Evolutionary conservation across 2,113 vertebrate genomes (phyloP).

Genomic region (Aleadryas rufinucha): DNA sequence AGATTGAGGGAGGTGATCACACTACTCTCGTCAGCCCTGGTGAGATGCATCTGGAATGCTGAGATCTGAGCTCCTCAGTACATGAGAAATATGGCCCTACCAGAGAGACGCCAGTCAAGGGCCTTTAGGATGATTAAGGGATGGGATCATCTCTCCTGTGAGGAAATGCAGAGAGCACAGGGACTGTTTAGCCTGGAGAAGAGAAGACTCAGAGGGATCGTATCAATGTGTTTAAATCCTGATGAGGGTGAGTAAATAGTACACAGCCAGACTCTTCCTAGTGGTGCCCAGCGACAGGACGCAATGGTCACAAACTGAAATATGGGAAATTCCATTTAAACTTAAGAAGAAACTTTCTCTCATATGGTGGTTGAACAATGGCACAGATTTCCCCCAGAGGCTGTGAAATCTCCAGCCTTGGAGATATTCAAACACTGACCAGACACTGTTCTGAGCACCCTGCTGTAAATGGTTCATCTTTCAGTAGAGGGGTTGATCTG

Average conservation of each 20-base stretch:
- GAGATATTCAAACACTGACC: neutral
- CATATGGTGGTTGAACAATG: neutral
- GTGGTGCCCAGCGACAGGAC: neutral
- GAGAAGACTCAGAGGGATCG: neutral
- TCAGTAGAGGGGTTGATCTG: neutral
- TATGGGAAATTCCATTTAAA: neutral
- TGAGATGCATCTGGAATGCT: neutral
- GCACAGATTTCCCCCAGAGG: neutral
- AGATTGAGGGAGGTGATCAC: neutral
- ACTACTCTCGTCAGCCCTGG: accelerated
- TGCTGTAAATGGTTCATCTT: neutral
- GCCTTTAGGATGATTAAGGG: neutral
- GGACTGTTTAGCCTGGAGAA: neutral
- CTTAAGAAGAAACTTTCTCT: neutral
- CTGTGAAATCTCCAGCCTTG: neutral
- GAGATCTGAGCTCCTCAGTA: neutral
- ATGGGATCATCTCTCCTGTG: neutral
- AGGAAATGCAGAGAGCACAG: neutral
- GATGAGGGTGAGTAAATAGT: neutral
- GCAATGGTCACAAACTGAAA: neutral
- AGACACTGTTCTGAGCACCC: neutral
- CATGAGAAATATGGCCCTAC: neutral
- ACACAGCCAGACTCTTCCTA: neutral
- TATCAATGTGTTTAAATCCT: neutral
- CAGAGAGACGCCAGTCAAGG: neutral